Base-by-base conservation (phyloP, 64 coral and sea anemone genomes). In the Porites lutea region DNA sequence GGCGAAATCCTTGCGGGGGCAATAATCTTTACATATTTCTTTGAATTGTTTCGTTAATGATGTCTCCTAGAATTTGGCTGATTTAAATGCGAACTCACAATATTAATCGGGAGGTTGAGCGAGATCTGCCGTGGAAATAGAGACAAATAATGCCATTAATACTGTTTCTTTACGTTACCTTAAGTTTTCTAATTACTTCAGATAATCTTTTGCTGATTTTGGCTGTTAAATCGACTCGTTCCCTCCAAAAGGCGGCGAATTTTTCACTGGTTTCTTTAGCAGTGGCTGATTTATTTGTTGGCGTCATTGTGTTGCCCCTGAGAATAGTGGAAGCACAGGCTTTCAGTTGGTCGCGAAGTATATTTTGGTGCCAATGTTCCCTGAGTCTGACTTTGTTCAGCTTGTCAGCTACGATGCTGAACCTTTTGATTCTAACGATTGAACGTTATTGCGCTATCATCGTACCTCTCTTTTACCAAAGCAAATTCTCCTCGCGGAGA, bases 401-500 rank as follows among this genome's bases (percentile, higher is more conserved):
- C 63, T 88, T 94, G 44, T 94, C 92, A 13, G 92, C 92, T 16
- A 89, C 92, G 21, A 82, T 94, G 62, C 55, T 94, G 44, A 94
- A 94, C 57, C 76, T 94, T 52, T 48, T 89, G 10, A 45, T 94
- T 59, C 77, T 94, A 45, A 94, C 92, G 45, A 52, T 65, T 2
- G 92, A 94, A 16, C 78, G 92, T 16, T 94, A 94, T 76, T 81
- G 89, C 13, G 87, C 92, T 3, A 81, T 94, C 80, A 87, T 89
- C 47, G 64, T 57, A 19, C 92, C 92, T 13, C 13, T 94, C 5
- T n/a, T 88, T 18, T 89, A 94, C 67, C 20, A 43, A 54, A 94
- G n/a, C 6, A 94, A 94, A 89, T 62, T 94, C n/a, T 89, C 86
- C 19, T 73, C 78, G 4, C 16, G 67, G 48, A 55, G 92, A 50